Base-by-base conservation (phyloP, 1,140 invertebrate species). In the Yoshiicerus persimilis region DNA sequence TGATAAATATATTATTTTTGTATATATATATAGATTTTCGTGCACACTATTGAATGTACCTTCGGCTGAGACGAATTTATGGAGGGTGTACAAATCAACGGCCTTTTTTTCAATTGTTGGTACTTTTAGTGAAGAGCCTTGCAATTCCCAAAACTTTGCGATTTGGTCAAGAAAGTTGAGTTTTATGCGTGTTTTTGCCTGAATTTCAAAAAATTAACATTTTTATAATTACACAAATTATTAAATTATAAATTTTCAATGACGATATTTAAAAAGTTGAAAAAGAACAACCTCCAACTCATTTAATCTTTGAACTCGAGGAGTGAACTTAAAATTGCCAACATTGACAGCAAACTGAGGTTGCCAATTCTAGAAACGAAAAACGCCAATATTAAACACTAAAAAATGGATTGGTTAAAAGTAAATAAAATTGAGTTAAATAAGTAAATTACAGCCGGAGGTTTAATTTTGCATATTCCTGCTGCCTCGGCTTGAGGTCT, bases 281-380 rank as follows among this genome's bases (percentile, higher is more conserved):
- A 8, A 77, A n/a, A 77, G 13, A 20, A 83, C 1, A 47, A 94
- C 94, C 92, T 99, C 98, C 56, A 99, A 93, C 93, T 99, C 99
- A 94, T 99, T 99, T 25, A 99, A 93, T 89, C 97, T 95, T 92
- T 99, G 99, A 92, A 99, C 97, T 90, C 99, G 94, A 39, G 99
- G 98, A 75, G 96, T 97, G 93, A 99, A 99, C 92, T 96, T 96
- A 92, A 99, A 96, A 91, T 97, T 97, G 92, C 99, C 97, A 30
- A 99, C 97, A 93, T 99, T 97, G 30, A 99, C 97, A 27, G 97
- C 97, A 94, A 99, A 99, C 41, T 98, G 98, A 86, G 98, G 98
- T 92, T 98, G 97, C 98, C 98, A 99, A 92, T 97, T 96, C 97
- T 98, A 84, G 90, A 84, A 88, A 84, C 27, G 77, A 80, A 30